Evolutionary conservation across 1,140 invertebrate genomes (phyloP), one percentile per base, ranked within the genome.

Genomic region (Armadillidium nasatum): DNA sequence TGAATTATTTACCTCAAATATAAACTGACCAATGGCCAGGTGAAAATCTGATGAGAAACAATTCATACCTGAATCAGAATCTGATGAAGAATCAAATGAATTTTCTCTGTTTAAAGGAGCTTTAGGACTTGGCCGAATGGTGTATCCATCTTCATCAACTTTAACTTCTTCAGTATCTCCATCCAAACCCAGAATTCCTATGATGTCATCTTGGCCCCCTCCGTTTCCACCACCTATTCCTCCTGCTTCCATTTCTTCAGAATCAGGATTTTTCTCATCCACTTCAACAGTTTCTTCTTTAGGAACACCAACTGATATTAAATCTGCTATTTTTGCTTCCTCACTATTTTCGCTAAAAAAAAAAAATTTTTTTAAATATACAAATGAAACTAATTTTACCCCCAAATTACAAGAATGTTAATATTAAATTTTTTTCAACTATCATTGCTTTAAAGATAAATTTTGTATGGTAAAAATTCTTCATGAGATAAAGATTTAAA

Each of bases 81-180:
- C 95, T 43, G 93, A 93, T 82, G 93, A 94, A 7, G 94, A 96
- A 85, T 95, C 94, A 84, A 94, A 95, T 84, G 90, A 91, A 70
- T 91, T 91, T 82, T 91, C 89, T 79, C 87, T 87, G 79, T 88
- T 88, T 88, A 89, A 89, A 9, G 87, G 84, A 82, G 89, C 88
- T 74, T 87, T 44, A 44, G 79, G 81, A 83, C 92, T 88, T 84
- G 94, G 95, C 84, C 92, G 88, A 78, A 97, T 93, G 78, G 92
- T 92, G 84, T 93, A 97, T 15, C 95, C 95, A 85, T 98, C 96
- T 79, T 96, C 94, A 84, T 98, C 96, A 0, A 97, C 93, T 86
- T 95, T 93, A 11, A 90, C 91, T 33, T 88, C 88, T 9, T 87
- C 86, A 19, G 11, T 13, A 19, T 60, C 50, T 60, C 50, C 50